Evolutionary conservation across 2,797 vertebrate species (phyloP).

Genomic region (Heterohyrax brucei): DNA sequence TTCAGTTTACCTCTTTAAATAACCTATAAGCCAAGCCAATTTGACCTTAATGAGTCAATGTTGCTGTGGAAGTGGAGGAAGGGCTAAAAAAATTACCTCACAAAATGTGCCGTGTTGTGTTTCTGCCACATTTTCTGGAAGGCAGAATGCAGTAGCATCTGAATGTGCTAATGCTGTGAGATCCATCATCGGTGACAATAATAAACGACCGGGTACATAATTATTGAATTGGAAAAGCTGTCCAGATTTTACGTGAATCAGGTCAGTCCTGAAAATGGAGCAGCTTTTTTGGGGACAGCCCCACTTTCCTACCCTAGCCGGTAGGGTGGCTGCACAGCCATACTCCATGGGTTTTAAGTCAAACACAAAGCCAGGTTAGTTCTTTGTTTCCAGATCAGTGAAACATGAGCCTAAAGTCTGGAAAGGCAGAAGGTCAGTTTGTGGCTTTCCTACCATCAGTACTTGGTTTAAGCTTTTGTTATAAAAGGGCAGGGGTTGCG

Average conservation of each 20-base stretch:
- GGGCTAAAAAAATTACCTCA: not conserved
- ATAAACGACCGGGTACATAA: not conserved
- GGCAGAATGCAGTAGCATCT: fast-evolving
- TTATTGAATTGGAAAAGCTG: conserved; percentile 28
- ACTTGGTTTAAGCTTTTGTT: not conserved
- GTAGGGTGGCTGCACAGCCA: not conserved
- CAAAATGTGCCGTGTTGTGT: fast-evolving
- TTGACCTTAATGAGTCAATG: fast-evolving
- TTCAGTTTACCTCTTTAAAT: not conserved
- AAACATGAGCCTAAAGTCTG: fast-evolving
- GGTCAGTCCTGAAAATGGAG: conserved; percentile 71
- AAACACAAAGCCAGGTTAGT: fast-evolving
- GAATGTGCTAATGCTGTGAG: not conserved
- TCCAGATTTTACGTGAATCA: conserved; percentile 33
- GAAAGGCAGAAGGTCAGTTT: fast-evolving
- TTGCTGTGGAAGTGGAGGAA: not conserved
- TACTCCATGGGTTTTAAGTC: not conserved
- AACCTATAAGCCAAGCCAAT: too few species aligned
- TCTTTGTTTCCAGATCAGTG: not conserved
- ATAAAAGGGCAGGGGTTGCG: too few species aligned
- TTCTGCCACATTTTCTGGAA: not conserved
- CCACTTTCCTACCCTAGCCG: not conserved
- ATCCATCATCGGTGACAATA: not conserved
- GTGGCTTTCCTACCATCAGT: not conserved
- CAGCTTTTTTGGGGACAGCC: conserved; percentile 56